A percentile compares a stretch with the other conserved stretches of the same genome.
These are phyloP conservation scores for Apotomis turbidana DNA, from an alignment of 2,888 invertebrate species.

Conservation along the genomic window DNA sequence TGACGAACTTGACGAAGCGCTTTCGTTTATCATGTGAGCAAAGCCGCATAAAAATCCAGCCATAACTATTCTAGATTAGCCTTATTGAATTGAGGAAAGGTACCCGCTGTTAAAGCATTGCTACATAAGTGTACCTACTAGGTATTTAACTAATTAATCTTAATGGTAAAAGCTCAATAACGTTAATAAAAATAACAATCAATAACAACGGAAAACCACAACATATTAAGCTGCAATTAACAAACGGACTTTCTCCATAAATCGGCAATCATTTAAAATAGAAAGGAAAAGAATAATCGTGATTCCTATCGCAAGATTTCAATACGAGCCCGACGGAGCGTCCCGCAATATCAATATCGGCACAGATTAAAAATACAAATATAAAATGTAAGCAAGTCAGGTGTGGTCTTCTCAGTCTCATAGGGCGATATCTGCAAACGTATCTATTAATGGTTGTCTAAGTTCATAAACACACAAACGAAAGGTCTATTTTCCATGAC, in stretches of 20 bases:
- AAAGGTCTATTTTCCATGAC: conserved; percentile 20
- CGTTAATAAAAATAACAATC: neutral
- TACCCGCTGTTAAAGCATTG: no score
- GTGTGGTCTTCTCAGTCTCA: conserved; percentile 69
- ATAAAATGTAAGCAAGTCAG: conserved; percentile 68
- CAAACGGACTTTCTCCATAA: neutral
- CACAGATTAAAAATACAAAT: conserved; percentile 67
- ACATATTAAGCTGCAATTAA: conserved; percentile 20
- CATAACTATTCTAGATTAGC: no score
- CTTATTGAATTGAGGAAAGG: no score
- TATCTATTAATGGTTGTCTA: neutral
- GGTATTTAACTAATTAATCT: neutral
- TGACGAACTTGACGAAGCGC: no score
- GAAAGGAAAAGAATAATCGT: conserved; percentile 55
- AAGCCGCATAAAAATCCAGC: no score
- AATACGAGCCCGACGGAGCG: conserved; percentile 67
- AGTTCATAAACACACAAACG: conserved; percentile 3
- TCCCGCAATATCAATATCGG: conserved; percentile 75
- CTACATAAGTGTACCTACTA: no score
- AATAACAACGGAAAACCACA: neutral
- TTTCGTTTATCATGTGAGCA: no score
- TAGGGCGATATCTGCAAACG: conserved; percentile 3
- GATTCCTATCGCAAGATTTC: conserved; percentile 56
- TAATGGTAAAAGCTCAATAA: neutral
- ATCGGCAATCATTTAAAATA: conserved; percentile 40